Percentiles rank a stretch among this genome's conserved stretches.
Conservation (phyloP, 1,140 invertebrate genomes). For the Varroa destructor region DNA sequence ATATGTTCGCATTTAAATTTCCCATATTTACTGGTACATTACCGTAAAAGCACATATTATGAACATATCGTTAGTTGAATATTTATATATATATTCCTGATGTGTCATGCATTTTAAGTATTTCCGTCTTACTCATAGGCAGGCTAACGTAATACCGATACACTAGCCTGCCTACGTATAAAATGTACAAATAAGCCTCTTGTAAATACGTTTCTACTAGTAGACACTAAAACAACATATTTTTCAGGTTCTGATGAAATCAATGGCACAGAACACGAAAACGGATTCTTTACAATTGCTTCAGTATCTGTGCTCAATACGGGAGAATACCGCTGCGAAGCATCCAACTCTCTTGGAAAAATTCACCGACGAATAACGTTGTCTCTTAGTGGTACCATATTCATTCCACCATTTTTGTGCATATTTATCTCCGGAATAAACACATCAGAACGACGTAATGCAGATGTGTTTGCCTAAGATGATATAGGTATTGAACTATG, state of each 20-base stretch:
- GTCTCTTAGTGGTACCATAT: not conserved
- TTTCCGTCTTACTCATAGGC: too few relatives aligned
- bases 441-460: too few relatives aligned
- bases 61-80: not conserved
- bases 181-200: too few relatives aligned
- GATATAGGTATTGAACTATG: too few relatives aligned
- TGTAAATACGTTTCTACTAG: not conserved
- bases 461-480: too few relatives aligned
- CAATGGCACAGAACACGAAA: not conserved
- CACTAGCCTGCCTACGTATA: too few relatives aligned
- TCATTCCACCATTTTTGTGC: not conserved
- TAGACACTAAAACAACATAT: not conserved
- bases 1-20: not conserved
- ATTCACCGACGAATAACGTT: not conserved
- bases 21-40: not conserved
- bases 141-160: too few relatives aligned
- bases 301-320: not conserved
- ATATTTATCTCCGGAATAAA: too few relatives aligned
- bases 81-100: not conserved
- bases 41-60: not conserved
- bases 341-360: conserved; percentile 8
- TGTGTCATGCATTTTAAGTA: too few relatives aligned
- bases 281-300: not conserved
- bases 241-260: not conserved
- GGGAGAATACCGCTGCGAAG: not conserved